Percentiles rank a stretch among this genome's conserved stretches.
Evolutionary conservation across 2,888 invertebrate species (phyloP).

Genomic region (Onchidella celtica): DNA sequence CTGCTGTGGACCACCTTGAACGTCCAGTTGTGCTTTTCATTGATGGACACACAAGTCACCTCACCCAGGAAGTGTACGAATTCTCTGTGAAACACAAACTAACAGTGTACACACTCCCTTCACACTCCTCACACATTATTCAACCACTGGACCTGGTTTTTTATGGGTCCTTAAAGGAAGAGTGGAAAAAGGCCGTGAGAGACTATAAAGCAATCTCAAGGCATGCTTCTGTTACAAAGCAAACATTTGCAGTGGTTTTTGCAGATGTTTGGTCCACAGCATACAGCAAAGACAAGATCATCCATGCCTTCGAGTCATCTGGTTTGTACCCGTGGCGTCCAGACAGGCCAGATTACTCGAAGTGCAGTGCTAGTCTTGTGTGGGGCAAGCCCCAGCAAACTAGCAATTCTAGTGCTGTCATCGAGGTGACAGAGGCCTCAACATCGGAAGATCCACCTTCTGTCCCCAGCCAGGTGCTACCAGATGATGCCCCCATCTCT

Average conservation of each 20-base stretch:
- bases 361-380: conserved; percentile 9
- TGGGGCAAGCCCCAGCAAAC: too few relatives aligned
- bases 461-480: too few relatives aligned
- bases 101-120: neutral
- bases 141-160: conserved; percentile 11
- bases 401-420: too few relatives aligned
- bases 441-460: too few relatives aligned
- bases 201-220: neutral
- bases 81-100: neutral
- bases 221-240: neutral
- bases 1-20: conserved; percentile 12
- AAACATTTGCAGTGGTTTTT: neutral
- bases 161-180: neutral
- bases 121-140: neutral
- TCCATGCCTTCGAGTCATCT: neutral
- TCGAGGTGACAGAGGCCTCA: too few relatives aligned
- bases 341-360: neutral
- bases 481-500: too few relatives aligned
- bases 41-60: conserved; percentile 10
- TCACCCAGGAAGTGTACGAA: neutral
- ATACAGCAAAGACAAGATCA: neutral
- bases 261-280: neutral
- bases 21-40: conserved; percentile 2
- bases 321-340: conserved; percentile 20
- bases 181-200: neutral